These are phyloP conservation scores for Psittacula echo DNA, from an alignment of 2,797 vertebrate species.

Conservation along the genomic window DNA sequence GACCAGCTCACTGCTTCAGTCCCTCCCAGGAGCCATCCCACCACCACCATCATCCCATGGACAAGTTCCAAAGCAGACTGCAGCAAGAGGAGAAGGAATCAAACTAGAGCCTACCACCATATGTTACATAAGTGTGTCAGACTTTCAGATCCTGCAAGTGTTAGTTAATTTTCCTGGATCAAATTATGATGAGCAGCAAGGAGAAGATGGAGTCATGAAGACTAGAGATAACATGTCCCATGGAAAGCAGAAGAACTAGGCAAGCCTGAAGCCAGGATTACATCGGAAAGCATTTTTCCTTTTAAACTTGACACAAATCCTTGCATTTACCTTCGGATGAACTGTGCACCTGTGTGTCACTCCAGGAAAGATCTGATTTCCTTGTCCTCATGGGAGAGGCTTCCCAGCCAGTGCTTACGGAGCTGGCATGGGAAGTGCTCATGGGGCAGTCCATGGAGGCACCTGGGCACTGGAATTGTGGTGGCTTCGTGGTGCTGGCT, in stretches of 20 bases:
- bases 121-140: neutral
- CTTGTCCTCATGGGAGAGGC: neutral
- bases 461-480: accelerated
- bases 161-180: neutral
- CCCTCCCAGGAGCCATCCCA: neutral
- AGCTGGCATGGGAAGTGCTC: accelerated
- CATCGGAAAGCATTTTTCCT: neutral
- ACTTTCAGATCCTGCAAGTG: neutral
- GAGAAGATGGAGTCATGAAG: neutral
- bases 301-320: neutral
- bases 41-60: neutral
- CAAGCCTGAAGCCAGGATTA: neutral
- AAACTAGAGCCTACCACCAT: neutral
- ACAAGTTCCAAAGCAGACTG: neutral
- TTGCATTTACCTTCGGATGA: neutral
- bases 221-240: neutral
- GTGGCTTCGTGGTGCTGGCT: neutral
- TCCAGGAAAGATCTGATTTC: neutral
- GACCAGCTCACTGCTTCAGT: constrained; percentile 10
- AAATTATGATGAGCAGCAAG: neutral
- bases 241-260: neutral
- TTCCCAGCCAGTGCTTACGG: neutral
- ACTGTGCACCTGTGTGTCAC: neutral
- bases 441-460: neutral
- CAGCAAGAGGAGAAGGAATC: neutral